Percentiles rank a stretch among this genome's conserved stretches.
Evolutionary conservation across 1,140 invertebrate genomes (phyloP).

Genomic region (Cotesia typhae): DNA sequence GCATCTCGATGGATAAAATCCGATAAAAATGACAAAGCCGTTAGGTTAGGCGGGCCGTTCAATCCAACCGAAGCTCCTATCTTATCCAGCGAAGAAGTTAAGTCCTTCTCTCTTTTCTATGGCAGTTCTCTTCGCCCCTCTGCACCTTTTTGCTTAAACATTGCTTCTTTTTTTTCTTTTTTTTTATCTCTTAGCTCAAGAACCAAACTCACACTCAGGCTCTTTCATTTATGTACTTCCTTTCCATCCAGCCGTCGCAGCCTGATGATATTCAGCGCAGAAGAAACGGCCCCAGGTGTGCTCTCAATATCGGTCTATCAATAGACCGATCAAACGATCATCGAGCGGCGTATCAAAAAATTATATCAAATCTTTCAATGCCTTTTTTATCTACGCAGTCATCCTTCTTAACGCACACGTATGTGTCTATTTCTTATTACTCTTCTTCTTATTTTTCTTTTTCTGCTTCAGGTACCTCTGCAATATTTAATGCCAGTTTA

Average conservation of each 20-base stretch:
- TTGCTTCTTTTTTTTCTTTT: background rate
- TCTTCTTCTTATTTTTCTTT: background rate
- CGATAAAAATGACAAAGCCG: conserved; percentile 38
- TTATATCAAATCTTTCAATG: conserved; percentile 11
- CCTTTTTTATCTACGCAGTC: conserved; percentile 4
- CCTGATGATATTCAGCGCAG: conserved; percentile 24
- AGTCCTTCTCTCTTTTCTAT: conserved; percentile 24
- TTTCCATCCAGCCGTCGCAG: conserved; percentile 16
- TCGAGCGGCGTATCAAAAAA: background rate
- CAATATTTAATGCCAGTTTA: background rate
- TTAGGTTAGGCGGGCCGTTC: conserved; percentile 32
- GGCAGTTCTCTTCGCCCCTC: background rate
- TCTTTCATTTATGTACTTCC: conserved; percentile 9
- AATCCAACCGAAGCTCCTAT: no score
- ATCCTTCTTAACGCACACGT: background rate
- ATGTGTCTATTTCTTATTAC: background rate
- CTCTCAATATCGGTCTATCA: conserved; percentile 14
- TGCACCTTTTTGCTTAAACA: background rate
- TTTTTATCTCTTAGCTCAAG: background rate
- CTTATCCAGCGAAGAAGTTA: conserved; percentile 22
- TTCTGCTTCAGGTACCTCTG: background rate
- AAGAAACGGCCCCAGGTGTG: conserved; percentile 14
- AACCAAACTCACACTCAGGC: conserved; percentile 1
- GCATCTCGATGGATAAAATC: conserved; percentile 36
- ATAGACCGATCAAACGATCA: conserved; percentile 19